Evolutionary conservation across 2,797 vertebrate genomes (phyloP).

Genomic region (Sebastes trivittatus): DNA sequence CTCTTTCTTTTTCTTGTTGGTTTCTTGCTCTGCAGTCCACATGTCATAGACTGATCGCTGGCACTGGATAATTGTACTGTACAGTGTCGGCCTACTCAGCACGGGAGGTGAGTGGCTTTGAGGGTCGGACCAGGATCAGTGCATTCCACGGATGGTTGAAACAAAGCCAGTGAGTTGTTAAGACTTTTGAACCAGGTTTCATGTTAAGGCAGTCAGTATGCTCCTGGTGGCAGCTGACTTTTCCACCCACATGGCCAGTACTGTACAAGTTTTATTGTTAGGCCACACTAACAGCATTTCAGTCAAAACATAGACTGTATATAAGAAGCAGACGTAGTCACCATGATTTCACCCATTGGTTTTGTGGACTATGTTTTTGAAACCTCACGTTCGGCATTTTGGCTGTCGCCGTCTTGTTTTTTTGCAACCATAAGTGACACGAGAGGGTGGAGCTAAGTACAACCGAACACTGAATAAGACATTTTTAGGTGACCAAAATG

Average conservation of each 20-base stretch:
- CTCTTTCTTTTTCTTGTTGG: neutral
- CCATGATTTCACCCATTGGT: no score
- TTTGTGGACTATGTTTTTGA: no score
- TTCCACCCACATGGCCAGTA: neutral
- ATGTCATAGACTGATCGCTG: neutral
- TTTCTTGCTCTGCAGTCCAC: neutral
- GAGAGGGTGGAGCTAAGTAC: no score
- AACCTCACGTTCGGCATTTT: no score
- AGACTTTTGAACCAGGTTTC: neutral
- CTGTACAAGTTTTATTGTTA: neutral
- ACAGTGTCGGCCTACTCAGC: neutral
- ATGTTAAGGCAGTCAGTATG: neutral
- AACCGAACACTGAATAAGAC: no score
- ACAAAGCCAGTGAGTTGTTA: neutral
- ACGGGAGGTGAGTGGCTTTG: conserved; percentile 1
- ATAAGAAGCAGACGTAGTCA: no score
- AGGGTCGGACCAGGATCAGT: conserved; percentile 27
- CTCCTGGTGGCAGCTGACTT: neutral
- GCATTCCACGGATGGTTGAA: conserved; percentile 41
- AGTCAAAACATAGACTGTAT: neutral
- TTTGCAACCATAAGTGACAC: no score
- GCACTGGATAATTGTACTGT: neutral
- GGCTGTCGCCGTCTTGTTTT: no score
- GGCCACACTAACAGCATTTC: neutral
- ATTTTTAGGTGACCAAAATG: no score